Conservation (phyloP, 2,113 vertebrate genomes). For the Anas platyrhynchos region DNA sequence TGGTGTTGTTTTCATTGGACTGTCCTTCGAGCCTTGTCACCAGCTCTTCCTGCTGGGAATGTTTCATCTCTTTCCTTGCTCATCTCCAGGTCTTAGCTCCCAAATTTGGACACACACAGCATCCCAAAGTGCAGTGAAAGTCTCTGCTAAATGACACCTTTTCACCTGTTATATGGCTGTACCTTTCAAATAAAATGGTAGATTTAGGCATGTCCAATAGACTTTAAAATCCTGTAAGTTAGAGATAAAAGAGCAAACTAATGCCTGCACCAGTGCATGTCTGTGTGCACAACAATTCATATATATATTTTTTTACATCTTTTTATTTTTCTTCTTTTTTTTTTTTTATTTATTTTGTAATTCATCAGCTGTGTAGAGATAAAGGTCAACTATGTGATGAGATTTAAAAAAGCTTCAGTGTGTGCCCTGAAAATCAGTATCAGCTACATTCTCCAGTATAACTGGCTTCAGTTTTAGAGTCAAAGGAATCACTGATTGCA, state of each 20-base stretch:
- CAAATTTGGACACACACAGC: neutral
- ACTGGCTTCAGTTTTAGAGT: neutral
- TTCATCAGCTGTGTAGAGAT: neutral
- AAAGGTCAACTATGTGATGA: neutral
- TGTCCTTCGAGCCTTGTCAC: neutral
- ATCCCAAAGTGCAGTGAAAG: rapidly evolving
- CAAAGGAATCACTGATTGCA: neutral
- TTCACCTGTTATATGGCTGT: neutral
- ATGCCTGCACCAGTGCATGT: neutral
- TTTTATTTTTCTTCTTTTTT: neutral
- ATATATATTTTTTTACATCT: neutral
- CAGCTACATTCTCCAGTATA: neutral
- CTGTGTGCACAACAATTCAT: too few species aligned
- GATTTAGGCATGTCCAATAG: neutral
- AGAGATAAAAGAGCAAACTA: neutral
- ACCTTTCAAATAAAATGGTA: neutral
- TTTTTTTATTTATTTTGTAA: neutral
- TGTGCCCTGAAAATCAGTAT: neutral
- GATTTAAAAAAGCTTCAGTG: neutral
- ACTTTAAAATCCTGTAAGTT: neutral
- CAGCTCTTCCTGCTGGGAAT: neutral
- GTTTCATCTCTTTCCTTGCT: neutral
- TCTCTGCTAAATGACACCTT: neutral
- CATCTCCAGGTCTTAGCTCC: neutral
- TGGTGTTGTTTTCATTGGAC: neutral